These are phyloP conservation scores for Spodoptera littoralis DNA, from an alignment of 2,888 invertebrate genomes.

Conservation along the genomic window DNA sequence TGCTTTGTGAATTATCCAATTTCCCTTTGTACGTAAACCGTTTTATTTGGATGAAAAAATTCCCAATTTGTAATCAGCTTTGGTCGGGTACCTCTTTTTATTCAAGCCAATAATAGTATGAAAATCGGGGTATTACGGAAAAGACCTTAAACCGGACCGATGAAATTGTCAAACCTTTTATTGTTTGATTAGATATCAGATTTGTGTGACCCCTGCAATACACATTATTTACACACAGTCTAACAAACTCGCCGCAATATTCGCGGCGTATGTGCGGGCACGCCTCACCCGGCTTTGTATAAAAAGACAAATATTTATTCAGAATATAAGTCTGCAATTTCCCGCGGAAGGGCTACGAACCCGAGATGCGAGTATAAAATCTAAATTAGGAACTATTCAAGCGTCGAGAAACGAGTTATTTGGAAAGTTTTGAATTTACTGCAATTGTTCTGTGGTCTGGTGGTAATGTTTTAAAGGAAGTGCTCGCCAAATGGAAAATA, in stretches of 20 bases:
- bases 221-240: conserved; percentile 42
- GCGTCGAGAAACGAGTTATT: conserved; percentile 43
- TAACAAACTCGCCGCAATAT: conserved; percentile 48
- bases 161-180: conserved; percentile 33
- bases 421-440: conserved; percentile 48
- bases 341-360: conserved; percentile 16
- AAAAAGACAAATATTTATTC: conserved; percentile 58
- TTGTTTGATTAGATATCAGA: conserved; percentile 34
- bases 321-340: conserved; percentile 51
- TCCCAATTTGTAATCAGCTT: conserved; percentile 22
- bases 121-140: conserved; percentile 10
- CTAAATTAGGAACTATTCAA: conserved; percentile 53
- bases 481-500: conserved; percentile 44
- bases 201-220: conserved; percentile 30
- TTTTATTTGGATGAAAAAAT: conserved; percentile 15
- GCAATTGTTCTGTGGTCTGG: conserved; percentile 29
- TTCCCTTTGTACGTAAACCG: conserved; percentile 1
- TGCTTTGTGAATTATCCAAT: conserved; percentile 12
- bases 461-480: conserved; percentile 45
- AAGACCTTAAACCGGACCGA: conserved; percentile 13
- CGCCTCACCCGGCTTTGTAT: conserved; percentile 54
- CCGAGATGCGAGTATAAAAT: conserved; percentile 38
- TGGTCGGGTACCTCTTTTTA: conserved; percentile 6
- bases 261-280: conserved; percentile 53
- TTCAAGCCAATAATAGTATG: conserved; percentile 3